Evolutionary conservation across 37 sponge, comb jelly and placozoan species (phyloP).

Genomic region (Chondrilla cf. caribensis): DNA sequence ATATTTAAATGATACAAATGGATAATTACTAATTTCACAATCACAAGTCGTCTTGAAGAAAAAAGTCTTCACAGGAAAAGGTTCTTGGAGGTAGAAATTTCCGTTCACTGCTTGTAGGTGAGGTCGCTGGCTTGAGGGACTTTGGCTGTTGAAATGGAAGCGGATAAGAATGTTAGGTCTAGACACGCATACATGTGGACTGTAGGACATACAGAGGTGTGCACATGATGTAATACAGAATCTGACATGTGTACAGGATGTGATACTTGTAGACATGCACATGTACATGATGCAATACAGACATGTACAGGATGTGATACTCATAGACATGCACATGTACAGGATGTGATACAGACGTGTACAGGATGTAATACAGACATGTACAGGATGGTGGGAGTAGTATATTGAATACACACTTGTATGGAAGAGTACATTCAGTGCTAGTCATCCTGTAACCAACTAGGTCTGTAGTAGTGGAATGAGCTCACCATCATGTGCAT

Average conservation of each 20-base stretch:
- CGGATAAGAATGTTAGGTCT: background rate
- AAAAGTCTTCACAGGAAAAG: too few relatives aligned
- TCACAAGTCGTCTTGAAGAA: too few relatives aligned
- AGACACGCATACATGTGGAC: background rate
- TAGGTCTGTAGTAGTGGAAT: too few relatives aligned
- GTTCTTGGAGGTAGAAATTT: too few relatives aligned
- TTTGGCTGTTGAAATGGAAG: too few relatives aligned
- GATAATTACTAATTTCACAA: too few relatives aligned
- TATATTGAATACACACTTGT: background rate
- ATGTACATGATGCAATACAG: background rate
- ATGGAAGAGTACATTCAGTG: background rate
- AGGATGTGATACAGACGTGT: background rate
- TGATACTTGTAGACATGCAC: background rate
- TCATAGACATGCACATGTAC: background rate
- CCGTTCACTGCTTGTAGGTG: too few relatives aligned
- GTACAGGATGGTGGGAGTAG: background rate
- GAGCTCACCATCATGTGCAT: too few relatives aligned
- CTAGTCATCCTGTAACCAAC: too few relatives aligned
- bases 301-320: background rate
- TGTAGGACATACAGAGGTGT: background rate
- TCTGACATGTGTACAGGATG: background rate
- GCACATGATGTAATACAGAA: too few relatives aligned
- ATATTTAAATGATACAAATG: too few relatives aligned
- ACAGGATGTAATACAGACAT: background rate
- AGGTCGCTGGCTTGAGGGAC: too few relatives aligned